These are phyloP conservation scores for Colletes collaris DNA, from an alignment of 2,888 invertebrate genomes.

Conservation along the genomic window DNA sequence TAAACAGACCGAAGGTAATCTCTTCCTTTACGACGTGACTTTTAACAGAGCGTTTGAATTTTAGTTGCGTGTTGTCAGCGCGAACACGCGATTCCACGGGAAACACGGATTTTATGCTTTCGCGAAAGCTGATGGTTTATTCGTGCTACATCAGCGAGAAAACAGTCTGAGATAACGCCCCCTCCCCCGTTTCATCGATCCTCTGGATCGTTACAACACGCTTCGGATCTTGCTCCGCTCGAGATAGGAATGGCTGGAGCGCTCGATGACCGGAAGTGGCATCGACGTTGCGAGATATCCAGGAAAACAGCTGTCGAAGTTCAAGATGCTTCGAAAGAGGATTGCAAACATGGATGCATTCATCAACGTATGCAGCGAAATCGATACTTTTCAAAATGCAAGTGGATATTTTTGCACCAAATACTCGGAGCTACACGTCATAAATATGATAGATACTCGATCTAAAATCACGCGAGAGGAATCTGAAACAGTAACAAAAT, in stretches of 20 bases:
- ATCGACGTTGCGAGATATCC: background rate
- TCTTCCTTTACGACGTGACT: slow-evolving; percentile 23
- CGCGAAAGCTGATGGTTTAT: background rate
- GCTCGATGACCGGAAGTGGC: slow-evolving; percentile 12
- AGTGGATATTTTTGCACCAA: too few species aligned
- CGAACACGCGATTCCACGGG: slow-evolving; percentile 9
- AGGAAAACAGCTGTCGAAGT: background rate
- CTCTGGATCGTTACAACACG: background rate
- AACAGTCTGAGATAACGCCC: slow-evolving; percentile 6
- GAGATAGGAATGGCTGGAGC: background rate
- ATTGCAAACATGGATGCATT: too few species aligned
- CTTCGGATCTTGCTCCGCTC: slow-evolving; percentile 5
- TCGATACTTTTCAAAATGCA: too few species aligned
- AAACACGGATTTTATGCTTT: slow-evolving; percentile 24
- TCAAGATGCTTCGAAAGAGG: too few species aligned
- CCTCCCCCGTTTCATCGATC: background rate
- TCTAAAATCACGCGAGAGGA: too few species aligned
- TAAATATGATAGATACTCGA: too few species aligned
- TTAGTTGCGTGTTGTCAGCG: slow-evolving; percentile 15
- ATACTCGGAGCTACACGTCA: too few species aligned
- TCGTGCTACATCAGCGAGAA: slow-evolving; percentile 3
- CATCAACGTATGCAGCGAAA: too few species aligned
- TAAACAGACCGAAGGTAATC: slow-evolving; percentile 19
- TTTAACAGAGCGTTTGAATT: slow-evolving; percentile 17
- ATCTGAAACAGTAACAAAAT: too few species aligned